These are phyloP conservation scores for Hymenopus coronatus DNA, from an alignment of 2,888 invertebrate genomes.

Conservation along the genomic window DNA sequence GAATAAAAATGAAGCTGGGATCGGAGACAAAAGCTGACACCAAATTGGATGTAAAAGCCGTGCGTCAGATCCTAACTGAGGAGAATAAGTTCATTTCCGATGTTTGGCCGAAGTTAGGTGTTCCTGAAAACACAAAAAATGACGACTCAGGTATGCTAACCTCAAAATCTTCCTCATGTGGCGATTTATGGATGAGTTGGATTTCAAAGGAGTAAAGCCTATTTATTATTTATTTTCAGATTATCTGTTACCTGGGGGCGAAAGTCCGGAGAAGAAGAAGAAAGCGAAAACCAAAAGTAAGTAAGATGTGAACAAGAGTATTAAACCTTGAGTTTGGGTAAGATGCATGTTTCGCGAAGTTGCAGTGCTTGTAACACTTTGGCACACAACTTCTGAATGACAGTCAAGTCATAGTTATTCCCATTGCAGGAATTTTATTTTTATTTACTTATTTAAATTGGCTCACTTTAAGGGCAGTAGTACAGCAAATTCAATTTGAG, in stretches of 20 bases:
- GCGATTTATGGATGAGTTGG: neutral
- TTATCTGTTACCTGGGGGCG: neutral
- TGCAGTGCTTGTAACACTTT: too few species aligned
- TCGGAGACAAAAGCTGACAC: neutral
- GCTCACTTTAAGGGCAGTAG: too few species aligned
- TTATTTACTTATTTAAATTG: too few species aligned
- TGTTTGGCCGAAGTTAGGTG: constrained; percentile 1
- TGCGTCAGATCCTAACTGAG: neutral
- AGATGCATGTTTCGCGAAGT: too few species aligned
- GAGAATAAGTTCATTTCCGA: constrained; percentile 24
- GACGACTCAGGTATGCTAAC: neutral
- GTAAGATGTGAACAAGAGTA: neutral
- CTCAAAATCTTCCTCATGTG: neutral
- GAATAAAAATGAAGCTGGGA: neutral
- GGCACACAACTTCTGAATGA: too few species aligned
- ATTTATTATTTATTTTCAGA: neutral
- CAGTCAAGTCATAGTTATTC: too few species aligned
- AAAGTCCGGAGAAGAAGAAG: neutral
- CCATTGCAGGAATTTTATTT: too few species aligned
- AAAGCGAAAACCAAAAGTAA: neutral
- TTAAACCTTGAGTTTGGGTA: too few species aligned
- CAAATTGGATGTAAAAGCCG: neutral
- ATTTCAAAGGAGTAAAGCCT: neutral
- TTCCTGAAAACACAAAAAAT: neutral
- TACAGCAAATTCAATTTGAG: too few species aligned